Base-by-base conservation (phyloP, 2,113 vertebrate genomes). In the Onychorhynchus coronatus region DNA sequence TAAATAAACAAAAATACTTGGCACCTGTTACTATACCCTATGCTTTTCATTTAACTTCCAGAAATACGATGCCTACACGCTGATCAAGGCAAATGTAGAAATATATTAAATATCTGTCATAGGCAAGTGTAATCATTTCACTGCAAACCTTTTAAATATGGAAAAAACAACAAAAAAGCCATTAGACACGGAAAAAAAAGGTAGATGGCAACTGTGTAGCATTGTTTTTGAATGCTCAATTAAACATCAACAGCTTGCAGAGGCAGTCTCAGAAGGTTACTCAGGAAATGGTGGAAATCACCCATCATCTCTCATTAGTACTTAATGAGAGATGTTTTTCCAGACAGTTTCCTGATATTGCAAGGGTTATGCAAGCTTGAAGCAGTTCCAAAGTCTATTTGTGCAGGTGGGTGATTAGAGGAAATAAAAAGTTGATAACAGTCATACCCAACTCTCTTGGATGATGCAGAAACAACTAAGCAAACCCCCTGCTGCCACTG, bases 391-490 rank as follows among this genome's bases (percentile, higher is more conserved):
- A 89, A 93, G 66, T 93, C 91, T 95, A 17, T 96, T 95, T 96
- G 46, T 96, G 94, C 95, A 96, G 96, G 95, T 96, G 95, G 94
- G 61, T 94, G 93, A 96, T 97, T 92, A 95, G 70, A 84, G 82
- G 52, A 85, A 95, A 92, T 74, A 93, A 86, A 94, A 97, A 96
- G 68, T 93, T 94, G 81, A 47, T 93, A 86, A 91, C 77, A 91
- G 85, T 93, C 68, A 93, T 93, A 62, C 66, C 39, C 58, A 93
- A 78, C 52, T 75, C 86, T 95, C 9, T 3, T 67, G 77, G 85
- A 95, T 95, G 85, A 88, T 91, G 71, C 78, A 95, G 85, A 90
- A 96, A 73, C 95, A 96, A 46, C 88, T 82, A 91, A 94, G 61
- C 88, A 91, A 55, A 95, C 70, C 53, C 33, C 94, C 94, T 79